Conservation (phyloP, 2,888 invertebrate species). For the Aromia moschata region DNA sequence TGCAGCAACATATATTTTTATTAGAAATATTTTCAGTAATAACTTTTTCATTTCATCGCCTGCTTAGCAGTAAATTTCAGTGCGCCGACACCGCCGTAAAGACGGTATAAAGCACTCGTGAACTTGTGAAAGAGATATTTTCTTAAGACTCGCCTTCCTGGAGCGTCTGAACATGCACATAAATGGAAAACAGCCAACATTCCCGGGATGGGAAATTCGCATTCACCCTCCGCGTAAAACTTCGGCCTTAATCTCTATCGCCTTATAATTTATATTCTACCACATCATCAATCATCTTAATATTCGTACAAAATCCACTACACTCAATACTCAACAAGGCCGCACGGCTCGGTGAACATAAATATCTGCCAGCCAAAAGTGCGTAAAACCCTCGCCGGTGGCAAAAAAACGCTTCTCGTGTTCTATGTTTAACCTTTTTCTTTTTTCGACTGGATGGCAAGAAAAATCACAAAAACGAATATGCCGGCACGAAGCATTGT, state of each 20-base stretch:
- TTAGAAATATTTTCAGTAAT: no score
- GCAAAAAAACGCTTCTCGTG: neutral
- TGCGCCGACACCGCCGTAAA: no score
- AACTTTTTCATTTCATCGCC: no score
- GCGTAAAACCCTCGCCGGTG: neutral
- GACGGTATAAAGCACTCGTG: no score
- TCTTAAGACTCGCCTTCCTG: no score
- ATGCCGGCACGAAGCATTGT: neutral
- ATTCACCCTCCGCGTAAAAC: constrained; percentile 14
- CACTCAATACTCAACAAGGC: constrained; percentile 18
- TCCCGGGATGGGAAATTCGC: no score
- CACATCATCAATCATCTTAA: constrained; percentile 24
- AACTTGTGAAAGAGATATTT: no score
- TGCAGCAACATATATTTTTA: no score
- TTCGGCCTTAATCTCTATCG: constrained; percentile 11
- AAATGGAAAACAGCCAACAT: no score
- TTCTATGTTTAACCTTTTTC: neutral
- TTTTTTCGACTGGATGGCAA: neutral
- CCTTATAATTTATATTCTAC: constrained; percentile 12
- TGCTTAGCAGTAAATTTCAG: no score
- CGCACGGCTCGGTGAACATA: constrained; percentile 8
- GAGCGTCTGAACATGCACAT: no score
- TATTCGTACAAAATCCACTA: constrained; percentile 23
- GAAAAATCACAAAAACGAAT: neutral
- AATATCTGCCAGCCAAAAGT: constrained; percentile 1